Evolutionary conservation across 2,797 vertebrate genomes (phyloP), one percentile per base, ranked within the genome.

Genomic region (Melopsittacus undulatus): DNA sequence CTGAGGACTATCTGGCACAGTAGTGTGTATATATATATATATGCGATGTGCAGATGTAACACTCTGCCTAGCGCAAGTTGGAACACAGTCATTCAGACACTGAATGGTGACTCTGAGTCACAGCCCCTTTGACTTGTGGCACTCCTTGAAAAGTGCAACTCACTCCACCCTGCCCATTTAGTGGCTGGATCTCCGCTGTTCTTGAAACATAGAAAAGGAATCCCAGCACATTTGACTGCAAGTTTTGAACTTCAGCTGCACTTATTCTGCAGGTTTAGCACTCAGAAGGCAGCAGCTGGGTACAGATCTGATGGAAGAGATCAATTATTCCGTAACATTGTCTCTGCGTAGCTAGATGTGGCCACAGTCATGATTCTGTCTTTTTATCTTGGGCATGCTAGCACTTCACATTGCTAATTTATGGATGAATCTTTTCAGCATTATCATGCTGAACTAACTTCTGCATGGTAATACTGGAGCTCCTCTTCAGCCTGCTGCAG

Each of bases 261-360:
- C 26, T 66, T 17, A 7, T n/a, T 89, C 68, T 79, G 26, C 45
- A 59, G 45, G 16, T 10, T 27, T 56, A 51, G 32, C 12, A 24
- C 9, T 10, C 22, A 24, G 32, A 83, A 70, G 9, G 32, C 43
- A 85, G 56, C 5, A n/a, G 2, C 16, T 83, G n/a, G 9, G 6
- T 43, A 9, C 29, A 64, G 57, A 42, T 75, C n/a, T 62, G 43
- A 51, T 2, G 14, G 52, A 88, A 52, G 27, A 83, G 32, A 42
- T 1, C 1, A 12, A 23, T 11, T 52, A 48, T 42, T 67, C 15
- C 26, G 9, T 4, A 22, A 6, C 2, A 1, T 46, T 78, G 7
- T 42, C 29, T 46, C 24, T 77, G 2, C 56, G 68, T 62, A 86
- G 18, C 11, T 46, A 61, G 14, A 34, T 68, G 52, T 11, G 23